Percentiles rank a stretch among this genome's conserved stretches.
phyloP scores from a whole-genome alignment of 2,888 invertebrate genomes.

The Caenorhabditis sp. region DNA sequence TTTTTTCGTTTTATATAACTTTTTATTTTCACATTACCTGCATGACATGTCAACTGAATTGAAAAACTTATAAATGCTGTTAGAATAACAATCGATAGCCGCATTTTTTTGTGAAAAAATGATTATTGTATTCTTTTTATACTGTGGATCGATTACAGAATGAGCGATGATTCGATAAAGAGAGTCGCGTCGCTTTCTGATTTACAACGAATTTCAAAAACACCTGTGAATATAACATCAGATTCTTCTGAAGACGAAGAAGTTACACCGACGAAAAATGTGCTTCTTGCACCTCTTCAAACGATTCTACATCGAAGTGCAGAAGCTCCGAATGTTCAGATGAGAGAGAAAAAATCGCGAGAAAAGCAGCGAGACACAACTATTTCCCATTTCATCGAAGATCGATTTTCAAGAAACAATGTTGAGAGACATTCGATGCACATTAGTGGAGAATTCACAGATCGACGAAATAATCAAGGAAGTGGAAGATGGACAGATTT shows the following conservation, averaged over 20 bases:
- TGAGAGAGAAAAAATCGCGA: conserved; percentile 16
- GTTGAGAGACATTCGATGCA: conserved; percentile 49
- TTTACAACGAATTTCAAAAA: conserved; percentile 6
- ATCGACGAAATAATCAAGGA: conserved; percentile 36
- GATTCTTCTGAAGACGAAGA: conserved; percentile 3
- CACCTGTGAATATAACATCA: neutral
- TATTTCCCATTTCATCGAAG: conserved; percentile 24
- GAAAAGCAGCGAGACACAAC: conserved; percentile 13
- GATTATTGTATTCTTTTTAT: neutral
- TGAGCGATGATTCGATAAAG: conserved; percentile 3
- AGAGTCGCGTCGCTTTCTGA: conserved; percentile 27
- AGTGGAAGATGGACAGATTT: conserved; percentile 42
- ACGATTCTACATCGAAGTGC: conserved; percentile 8
- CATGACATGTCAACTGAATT: no score
- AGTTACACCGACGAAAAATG: conserved; percentile 19
- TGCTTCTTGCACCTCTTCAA: conserved; percentile 14
- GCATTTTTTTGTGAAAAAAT: neutral
- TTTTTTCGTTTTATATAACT: no score
- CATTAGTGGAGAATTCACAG: conserved; percentile 36
- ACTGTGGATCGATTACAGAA: neutral
- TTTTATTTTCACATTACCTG: no score
- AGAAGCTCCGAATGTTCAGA: conserved; percentile 11
- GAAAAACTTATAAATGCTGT: neutral
- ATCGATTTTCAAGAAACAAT: conserved; percentile 34
- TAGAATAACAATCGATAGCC: neutral